Conservation (phyloP, 1,140 invertebrate genomes). For the Drosophila nigromelanica region DNA sequence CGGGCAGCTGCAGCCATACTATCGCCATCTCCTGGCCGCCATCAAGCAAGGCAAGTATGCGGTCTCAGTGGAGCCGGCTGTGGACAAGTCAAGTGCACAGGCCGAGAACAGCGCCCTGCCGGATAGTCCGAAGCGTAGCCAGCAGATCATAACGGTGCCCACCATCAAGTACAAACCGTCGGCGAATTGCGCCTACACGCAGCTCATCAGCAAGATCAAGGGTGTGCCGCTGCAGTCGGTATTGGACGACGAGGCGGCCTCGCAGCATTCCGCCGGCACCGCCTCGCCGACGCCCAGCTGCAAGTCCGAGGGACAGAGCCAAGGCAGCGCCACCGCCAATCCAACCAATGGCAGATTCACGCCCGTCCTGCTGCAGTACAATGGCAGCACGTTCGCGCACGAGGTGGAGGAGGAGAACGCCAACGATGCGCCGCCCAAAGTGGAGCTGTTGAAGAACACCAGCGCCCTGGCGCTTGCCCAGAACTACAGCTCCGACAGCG, state of each 20-base stretch:
- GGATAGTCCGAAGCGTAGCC: conserved; percentile 38
- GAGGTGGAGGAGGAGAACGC: conserved; percentile 46
- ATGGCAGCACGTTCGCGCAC: conserved; percentile 72
- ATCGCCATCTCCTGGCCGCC: conserved; percentile 91
- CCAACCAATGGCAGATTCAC: conserved; percentile 55
- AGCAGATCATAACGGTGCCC: conserved; percentile 76
- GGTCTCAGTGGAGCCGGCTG: conserved; percentile 71
- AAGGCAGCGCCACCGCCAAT: conserved; percentile 13
- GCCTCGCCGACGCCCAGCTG: conserved; percentile 65
- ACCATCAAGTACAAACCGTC: conserved; percentile 90
- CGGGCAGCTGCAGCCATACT: conserved; percentile 94
- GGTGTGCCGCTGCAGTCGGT: conserved; percentile 86
- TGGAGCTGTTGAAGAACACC: conserved; percentile 82
- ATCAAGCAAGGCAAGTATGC: conserved; percentile 93
- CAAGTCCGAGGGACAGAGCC: conserved; percentile 60
- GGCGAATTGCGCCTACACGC: conserved; percentile 92
- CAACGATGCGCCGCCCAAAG: conserved; percentile 53
- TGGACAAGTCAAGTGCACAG: conserved; percentile 83
- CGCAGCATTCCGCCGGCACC: conserved; percentile 61
- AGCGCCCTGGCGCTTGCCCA: conserved; percentile 86
- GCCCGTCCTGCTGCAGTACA: conserved; percentile 74
- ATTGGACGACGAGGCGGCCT: conserved; percentile 64
- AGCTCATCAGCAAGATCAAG: conserved; percentile 92
- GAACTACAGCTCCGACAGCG: conserved; percentile 86
- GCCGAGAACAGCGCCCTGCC: conserved; percentile 83